Evolutionary conservation across 2,113 vertebrate species (phyloP).

Genomic region (Felis chaus): DNA sequence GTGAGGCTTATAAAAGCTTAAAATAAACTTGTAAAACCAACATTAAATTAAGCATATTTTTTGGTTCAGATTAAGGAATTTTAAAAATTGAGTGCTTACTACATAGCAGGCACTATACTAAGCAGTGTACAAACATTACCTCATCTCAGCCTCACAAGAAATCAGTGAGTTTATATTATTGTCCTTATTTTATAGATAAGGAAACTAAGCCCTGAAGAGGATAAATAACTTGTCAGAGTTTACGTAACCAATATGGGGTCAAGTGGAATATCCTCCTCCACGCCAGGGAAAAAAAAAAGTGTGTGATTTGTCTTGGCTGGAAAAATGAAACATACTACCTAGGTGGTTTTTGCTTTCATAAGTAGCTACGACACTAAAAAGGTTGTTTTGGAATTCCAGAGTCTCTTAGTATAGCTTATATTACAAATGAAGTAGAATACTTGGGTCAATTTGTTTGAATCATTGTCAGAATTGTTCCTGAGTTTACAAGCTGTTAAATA

Average conservation of each 20-base stretch:
- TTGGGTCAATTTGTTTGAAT: constrained; percentile 42
- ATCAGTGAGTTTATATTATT: constrained; percentile 3
- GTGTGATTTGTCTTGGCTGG: neutral
- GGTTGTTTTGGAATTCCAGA: constrained; percentile 38
- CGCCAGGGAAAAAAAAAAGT: neutral
- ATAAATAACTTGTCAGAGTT: constrained; percentile 45
- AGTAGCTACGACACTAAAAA: constrained; percentile 40
- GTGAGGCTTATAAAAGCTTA: constrained; percentile 35
- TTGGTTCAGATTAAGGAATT: constrained; percentile 36
- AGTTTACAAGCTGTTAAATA: constrained; percentile 25
- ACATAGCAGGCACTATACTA: neutral
- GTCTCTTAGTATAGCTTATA: constrained; percentile 3
- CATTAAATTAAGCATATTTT: neutral
- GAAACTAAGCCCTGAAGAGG: constrained; percentile 13
- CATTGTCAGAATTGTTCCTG: constrained; percentile 45
- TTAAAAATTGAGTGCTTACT: constrained; percentile 39
- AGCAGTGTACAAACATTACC: neutral
- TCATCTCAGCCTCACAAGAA: neutral
- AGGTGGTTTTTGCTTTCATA: constrained; percentile 21
- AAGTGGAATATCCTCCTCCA: constrained; percentile 11
- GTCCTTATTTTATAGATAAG: constrained; percentile 43
- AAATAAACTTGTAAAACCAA: constrained; percentile 43
- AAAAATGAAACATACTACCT: constrained; percentile 44
- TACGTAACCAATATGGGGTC: constrained; percentile 15
- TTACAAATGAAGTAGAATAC: constrained; percentile 39